These are phyloP conservation scores for Patella vulgata DNA, from an alignment of 1,140 invertebrate species.

Conservation along the genomic window DNA sequence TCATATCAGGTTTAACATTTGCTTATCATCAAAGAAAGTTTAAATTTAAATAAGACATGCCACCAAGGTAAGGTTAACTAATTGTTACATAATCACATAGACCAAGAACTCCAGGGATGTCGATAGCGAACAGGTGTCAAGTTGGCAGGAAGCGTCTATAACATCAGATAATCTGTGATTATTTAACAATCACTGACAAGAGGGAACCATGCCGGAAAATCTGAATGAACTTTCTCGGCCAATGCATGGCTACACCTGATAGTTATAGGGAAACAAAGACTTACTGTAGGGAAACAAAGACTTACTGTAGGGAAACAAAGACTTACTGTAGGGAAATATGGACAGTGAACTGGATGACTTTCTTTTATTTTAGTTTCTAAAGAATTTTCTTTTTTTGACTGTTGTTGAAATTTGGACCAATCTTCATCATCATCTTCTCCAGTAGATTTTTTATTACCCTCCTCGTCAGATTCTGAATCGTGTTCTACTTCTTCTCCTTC, in stretches of 20 bases:
- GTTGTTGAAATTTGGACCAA: conserved; percentile 72
- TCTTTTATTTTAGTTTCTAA: conserved; percentile 93
- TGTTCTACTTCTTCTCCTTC: conserved; percentile 68
- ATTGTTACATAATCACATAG: no score
- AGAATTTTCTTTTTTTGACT: conserved; percentile 79
- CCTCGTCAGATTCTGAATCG: conserved; percentile 61
- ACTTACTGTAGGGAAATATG: conserved; percentile 87
- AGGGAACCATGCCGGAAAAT: no score
- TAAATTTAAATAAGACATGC: no score
- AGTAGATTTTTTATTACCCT: conserved; percentile 20
- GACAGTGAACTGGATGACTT: conserved; percentile 96
- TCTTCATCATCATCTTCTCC: conserved; percentile 70
- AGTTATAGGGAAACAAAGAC: neutral
- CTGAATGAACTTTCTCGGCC: no score
- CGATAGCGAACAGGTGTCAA: no score
- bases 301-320: neutral
- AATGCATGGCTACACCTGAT: neutral
- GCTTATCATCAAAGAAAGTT: no score
- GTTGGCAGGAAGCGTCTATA: no score
- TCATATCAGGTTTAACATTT: no score
- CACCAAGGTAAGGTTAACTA: no score
- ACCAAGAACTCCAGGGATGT: no score
- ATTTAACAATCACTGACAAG: no score
- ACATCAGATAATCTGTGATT: no score
- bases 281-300: neutral